Evolutionary conservation across 2,113 vertebrate genomes (phyloP).

Genomic region (Suncus etruscus): DNA sequence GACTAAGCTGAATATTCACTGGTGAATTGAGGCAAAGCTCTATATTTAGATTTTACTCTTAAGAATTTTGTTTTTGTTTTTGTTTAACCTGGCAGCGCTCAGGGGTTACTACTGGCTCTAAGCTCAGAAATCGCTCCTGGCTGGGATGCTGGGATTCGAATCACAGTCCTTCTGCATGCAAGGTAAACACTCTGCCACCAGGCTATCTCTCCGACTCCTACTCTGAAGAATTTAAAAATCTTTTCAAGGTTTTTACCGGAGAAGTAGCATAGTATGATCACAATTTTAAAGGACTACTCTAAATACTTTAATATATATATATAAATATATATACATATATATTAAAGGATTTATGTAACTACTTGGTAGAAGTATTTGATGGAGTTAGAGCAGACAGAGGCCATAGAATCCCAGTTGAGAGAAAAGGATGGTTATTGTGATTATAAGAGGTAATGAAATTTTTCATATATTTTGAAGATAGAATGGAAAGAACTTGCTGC

Average conservation of each 20-base stretch:
- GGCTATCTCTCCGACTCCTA: neutral
- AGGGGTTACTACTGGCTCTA: no score
- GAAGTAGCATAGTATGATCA: neutral
- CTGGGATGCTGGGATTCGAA: no score
- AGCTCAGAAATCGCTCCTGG: no score
- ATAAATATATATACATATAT: no score
- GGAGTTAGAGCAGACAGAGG: neutral
- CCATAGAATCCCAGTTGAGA: neutral
- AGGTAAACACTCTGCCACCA: no score
- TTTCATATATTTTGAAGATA: neutral
- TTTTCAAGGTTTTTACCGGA: neutral
- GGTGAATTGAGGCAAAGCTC: neutral
- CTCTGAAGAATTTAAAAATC: conserved; percentile 8
- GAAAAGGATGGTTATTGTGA: neutral
- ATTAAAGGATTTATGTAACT: no score
- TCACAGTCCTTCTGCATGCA: no score
- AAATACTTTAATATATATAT: no score
- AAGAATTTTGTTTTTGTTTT: no score
- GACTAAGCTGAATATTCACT: neutral
- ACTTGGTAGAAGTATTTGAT: no score
- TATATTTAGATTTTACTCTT: neutral
- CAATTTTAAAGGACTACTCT: neutral
- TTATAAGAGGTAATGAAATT: neutral
- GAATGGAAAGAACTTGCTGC: neutral
- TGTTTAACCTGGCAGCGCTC: no score